Base-by-base conservation (phyloP, 23 tunicate genomes). In the Ciona savignyi region DNA sequence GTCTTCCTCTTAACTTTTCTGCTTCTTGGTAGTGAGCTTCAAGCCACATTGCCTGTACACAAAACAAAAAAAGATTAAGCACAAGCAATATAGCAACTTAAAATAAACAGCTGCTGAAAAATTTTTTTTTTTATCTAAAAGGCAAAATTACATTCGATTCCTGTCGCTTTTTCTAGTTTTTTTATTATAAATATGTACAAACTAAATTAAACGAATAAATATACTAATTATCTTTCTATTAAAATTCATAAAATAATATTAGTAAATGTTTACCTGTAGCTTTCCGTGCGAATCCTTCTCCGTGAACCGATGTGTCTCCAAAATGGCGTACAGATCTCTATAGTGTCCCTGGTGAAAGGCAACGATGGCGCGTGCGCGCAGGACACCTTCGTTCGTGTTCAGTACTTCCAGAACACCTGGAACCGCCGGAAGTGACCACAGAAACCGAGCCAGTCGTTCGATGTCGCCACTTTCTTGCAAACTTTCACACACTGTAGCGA, bases 1-100 rank as follows among this genome's bases (percentile, higher is more conserved):
- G 70, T 61, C 90, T 79, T 26, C 98, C 98, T 63, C 95, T 70
- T 11, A 83, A 32, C 69, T 73, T 79, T 71, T 89, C 89, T 0
- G 98, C 98, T 4, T 93, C 95, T 4, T 60, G 81, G 35, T 93
- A 93, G 42, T 93, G 98, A 73, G 98, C 98, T 63, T 93, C 98
- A 3, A 93, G 48, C 98, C 98, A 93, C 85, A 93, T 83, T 1
- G 88, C 83, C 84, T 93, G 81, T n/a, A n/a, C n/a, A n/a, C n/a
- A n/a, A n/a, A n/a, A n/a, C n/a, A n/a, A n/a, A n/a, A n/a, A n/a
- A n/a, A n/a, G n/a, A n/a, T n/a, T n/a, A n/a, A n/a, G n/a, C n/a
- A n/a, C n/a, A n/a, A n/a, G n/a, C n/a, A n/a, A n/a, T n/a, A n/a
- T n/a, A n/a, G n/a, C n/a, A n/a, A n/a, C n/a, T n/a, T n/a, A n/a